Base-by-base conservation (phyloP, 2,797 vertebrate genomes). In the Thaleichthys pacificus region DNA sequence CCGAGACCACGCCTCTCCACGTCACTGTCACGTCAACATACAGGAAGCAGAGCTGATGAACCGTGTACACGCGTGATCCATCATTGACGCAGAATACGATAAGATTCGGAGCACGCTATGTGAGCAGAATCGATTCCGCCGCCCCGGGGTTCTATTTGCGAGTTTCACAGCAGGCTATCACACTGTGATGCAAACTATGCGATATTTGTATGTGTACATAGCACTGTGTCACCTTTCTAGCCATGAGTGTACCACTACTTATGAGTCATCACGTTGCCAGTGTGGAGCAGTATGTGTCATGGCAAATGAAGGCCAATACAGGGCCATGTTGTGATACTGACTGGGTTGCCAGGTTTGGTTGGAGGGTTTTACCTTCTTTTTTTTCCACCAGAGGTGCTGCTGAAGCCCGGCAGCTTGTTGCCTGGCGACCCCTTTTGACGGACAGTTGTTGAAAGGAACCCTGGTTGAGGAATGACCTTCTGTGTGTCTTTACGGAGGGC, bases 391-490 rank as follows among this genome's bases (percentile, higher is more conserved):
- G 54, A 56, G 11, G 6, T 51, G 70, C 76, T 38, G 71, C 75
- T 79, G 75, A 61, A 49, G 71, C 77, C 21, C 9, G 21, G 83
- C 58, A 69, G 74, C 69, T 32, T 69, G 78, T 91, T 92, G 87
- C 90, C 82, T 85, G 76, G 90, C 82, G 89, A 92, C 91, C 82
- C 82, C 49, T 54, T 74, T 88, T 91, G 86, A 92, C 49, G 70
- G 89, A 89, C 89, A 87, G 80, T 70, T 28, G 47, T 26, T 19
- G 9, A 26, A 22, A 32, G 49, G n/a, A 87, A 88, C 86, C 88
- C 80, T 81, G 79, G 86, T 91, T 90, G 80, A 88, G 78, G 81
- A 85, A 86, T 91, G 91, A 93, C 91, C 92, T 92, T 92, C 90
- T 89, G 72, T 72, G 61, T 76, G 76, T 71, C 61, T 58, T 69